These are phyloP conservation scores for Opisthocomus hoazin DNA, from an alignment of 2,113 vertebrate species.

Conservation along the genomic window DNA sequence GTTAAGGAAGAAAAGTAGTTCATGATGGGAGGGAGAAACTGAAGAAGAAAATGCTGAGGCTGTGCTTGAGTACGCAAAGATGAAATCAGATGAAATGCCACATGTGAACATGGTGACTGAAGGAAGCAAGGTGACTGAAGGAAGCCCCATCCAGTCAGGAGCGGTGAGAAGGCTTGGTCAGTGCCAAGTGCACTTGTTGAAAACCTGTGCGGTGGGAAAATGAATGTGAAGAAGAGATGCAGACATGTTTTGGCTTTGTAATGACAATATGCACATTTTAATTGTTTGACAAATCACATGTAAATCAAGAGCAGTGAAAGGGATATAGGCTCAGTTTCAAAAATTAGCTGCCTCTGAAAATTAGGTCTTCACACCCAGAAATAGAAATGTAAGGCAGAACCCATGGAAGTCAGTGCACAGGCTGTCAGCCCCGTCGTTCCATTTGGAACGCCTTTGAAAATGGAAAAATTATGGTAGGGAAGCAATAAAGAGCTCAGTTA, in stretches of 20 bases:
- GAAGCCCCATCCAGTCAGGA: neutral
- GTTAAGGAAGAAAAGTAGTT: neutral
- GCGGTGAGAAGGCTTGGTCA: neutral
- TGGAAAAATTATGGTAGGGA: neutral
- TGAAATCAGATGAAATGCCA: neutral
- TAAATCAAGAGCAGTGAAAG: constrained; percentile 13
- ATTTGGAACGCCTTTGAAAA: constrained; percentile 42
- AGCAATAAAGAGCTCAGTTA: constrained; percentile 38
- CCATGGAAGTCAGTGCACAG: neutral
- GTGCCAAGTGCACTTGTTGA: constrained; percentile 2
- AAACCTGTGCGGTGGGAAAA: neutral
- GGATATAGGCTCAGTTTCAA: constrained; percentile 12
- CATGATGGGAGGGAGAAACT: neutral
- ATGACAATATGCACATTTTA: neutral
- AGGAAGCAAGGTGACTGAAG: neutral
- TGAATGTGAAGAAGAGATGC: neutral
- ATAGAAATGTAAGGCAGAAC: constrained; percentile 32
- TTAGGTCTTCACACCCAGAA: constrained; percentile 27
- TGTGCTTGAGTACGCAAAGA: neutral
- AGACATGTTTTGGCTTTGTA: constrained; percentile 2
- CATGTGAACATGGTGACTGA: neutral
- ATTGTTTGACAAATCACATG: neutral
- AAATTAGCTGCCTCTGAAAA: constrained; percentile 31
- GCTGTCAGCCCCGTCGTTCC: neutral
- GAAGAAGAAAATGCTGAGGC: neutral